Evolutionary conservation across 2,797 vertebrate genomes (phyloP), one percentile per base, ranked within the genome.

Genomic region (Sebastes elongatus): DNA sequence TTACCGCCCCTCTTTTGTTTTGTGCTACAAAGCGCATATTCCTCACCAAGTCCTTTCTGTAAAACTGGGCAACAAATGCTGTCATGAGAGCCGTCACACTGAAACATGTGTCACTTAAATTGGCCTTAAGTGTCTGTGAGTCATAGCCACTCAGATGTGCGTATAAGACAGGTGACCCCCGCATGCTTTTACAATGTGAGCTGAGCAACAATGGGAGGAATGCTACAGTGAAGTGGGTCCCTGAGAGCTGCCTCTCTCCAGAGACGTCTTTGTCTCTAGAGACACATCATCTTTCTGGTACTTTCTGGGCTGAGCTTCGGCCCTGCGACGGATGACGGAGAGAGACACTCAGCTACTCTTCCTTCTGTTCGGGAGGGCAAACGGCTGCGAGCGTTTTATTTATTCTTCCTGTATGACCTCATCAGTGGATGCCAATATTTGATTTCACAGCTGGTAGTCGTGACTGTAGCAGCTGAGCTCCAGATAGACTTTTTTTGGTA

Each of bases 261-360:
- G 74, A 91, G 86, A 89, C 80, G 49, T 72, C 71, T 56, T 27
- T 10, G 79, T 92, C 94, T 88, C 93, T 23, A 74, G 94, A 83
- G 93, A 94, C 91, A 69, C 90, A 92, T 94, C 91, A 93, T 93
- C 84, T 76, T 75, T 74, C 88, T 92, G 88, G 92, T 90, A 68
- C 86, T 89, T 91, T 89, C 82, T n/a, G 83, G 78, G 76, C 85
- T 84, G 80, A 83, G 83, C 83, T 80, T 56, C 52, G 61, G 81
- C 53, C 80, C 81, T 65, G 56, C 20, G 55, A 86, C 76, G 75
- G 76, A 91, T 90, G 88, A 91, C 62, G 74, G 68, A 78, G 76
- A 70, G 75, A 86, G 72, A 80, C 52, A 27, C 60, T 13, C 64
- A 53, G 80, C 35, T 32, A 38, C 52, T 49, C 16, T 65, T 28